These are phyloP conservation scores for Drosophila sordidapex DNA, from an alignment of 2,888 invertebrate species.

Conservation along the genomic window DNA sequence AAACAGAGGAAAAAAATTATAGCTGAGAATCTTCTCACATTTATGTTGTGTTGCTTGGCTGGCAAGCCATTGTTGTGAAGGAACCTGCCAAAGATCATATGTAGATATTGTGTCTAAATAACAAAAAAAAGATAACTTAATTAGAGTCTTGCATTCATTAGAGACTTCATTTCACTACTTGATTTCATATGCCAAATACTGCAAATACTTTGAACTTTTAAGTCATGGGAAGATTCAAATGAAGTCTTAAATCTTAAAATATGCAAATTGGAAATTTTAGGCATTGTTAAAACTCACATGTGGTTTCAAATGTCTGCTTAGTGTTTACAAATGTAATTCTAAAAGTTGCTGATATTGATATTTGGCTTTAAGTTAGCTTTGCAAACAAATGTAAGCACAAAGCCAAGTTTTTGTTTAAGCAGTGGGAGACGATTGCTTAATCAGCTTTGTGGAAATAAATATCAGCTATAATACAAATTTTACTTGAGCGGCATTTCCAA, in stretches of 20 bases:
- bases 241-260: background rate
- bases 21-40: constrained; percentile 61
- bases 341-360: background rate
- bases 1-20: constrained; percentile 17
- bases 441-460: background rate
- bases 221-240: constrained; percentile 8
- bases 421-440: background rate
- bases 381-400: background rate
- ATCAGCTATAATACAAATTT: background rate
- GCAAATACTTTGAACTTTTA: constrained; percentile 21
- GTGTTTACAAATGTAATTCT: background rate
- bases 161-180: background rate
- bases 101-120: constrained; percentile 22
- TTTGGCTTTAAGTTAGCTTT: background rate
- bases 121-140: constrained; percentile 3
- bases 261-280: background rate
- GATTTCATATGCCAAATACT: constrained; percentile 14
- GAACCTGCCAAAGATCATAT: constrained; percentile 30
- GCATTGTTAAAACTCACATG: background rate
- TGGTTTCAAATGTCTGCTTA: background rate
- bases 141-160: constrained; percentile 19
- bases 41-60: constrained; percentile 23
- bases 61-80: constrained; percentile 42
- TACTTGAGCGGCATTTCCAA: background rate
- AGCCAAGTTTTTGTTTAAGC: background rate